Conservation (phyloP, 2,113 vertebrate genomes). For the Butorides virescens region DNA sequence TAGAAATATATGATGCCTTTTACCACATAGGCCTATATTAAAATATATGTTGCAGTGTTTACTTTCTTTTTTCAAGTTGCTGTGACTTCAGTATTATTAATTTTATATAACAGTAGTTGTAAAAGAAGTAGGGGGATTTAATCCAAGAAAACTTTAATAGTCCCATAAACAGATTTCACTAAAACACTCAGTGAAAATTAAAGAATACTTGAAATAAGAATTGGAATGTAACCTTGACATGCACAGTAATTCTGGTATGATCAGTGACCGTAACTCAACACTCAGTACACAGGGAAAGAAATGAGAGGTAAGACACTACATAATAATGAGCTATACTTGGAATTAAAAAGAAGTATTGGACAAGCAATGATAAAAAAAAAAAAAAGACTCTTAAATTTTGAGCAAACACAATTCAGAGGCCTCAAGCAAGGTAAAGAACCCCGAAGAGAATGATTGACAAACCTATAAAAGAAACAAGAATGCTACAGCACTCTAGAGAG, state of each 20-base stretch:
- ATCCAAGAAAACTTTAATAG: background rate
- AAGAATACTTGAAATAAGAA: background rate
- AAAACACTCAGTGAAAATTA: background rate
- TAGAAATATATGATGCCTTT: background rate
- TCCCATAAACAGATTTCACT: background rate
- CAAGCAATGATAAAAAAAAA: background rate
- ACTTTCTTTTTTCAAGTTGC: background rate
- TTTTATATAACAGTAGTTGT: background rate
- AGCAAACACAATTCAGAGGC: background rate
- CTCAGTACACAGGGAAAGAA: background rate
- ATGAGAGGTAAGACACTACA: background rate
- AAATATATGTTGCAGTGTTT: background rate
- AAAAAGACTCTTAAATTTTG: background rate
- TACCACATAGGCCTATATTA: background rate
- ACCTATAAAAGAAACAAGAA: background rate
- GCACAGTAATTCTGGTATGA: background rate
- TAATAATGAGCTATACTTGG: background rate
- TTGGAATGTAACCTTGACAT: background rate
- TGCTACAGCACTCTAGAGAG: background rate
- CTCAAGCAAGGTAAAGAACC: background rate
- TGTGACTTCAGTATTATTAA: background rate
- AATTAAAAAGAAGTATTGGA: background rate
- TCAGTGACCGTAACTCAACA: background rate
- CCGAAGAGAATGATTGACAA: background rate
- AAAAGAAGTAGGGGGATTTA: background rate